Evolutionary conservation across 1,140 invertebrate species (phyloP).

Genomic region (Ceratitis capitata): DNA sequence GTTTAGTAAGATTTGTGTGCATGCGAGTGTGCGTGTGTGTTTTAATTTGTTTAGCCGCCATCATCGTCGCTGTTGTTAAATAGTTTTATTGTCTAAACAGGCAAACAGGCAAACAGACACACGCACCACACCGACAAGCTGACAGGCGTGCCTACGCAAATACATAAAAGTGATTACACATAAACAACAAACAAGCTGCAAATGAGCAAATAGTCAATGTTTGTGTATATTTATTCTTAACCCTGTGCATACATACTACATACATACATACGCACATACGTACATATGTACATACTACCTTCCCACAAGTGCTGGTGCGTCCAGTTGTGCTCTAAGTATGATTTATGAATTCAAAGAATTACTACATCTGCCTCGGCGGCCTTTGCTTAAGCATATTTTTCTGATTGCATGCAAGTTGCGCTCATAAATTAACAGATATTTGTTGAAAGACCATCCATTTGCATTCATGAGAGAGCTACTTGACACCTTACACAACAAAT

Average conservation of each 20-base stretch:
- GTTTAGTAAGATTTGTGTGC: background rate
- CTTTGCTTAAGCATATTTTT: background rate
- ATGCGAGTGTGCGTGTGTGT: background rate
- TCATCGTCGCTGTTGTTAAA: constrained; percentile 33
- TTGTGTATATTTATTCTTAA: constrained; percentile 23
- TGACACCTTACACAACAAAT: background rate
- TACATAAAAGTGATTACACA: constrained; percentile 38
- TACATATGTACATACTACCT: background rate
- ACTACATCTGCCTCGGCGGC: background rate
- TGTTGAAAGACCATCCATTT: background rate
- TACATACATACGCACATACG: background rate
- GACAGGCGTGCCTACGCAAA: constrained; percentile 23
- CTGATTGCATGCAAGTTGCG: background rate
- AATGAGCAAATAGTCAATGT: constrained; percentile 23
- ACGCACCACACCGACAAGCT: background rate
- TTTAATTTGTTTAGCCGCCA: constrained; percentile 37
- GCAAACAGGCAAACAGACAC: too few relatives aligned
- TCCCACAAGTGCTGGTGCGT: background rate
- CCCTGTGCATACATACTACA: too few relatives aligned
- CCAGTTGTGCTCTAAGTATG: background rate
- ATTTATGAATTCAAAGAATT: constrained; percentile 34
- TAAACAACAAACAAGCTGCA: constrained; percentile 35
- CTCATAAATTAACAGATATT: constrained; percentile 15
- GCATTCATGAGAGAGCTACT: background rate
- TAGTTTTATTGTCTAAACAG: constrained; percentile 30